Evolutionary conservation across 23 tunicate genomes (phyloP), one percentile per base, ranked within the genome.

Genomic region (Halocynthia roretzi): DNA sequence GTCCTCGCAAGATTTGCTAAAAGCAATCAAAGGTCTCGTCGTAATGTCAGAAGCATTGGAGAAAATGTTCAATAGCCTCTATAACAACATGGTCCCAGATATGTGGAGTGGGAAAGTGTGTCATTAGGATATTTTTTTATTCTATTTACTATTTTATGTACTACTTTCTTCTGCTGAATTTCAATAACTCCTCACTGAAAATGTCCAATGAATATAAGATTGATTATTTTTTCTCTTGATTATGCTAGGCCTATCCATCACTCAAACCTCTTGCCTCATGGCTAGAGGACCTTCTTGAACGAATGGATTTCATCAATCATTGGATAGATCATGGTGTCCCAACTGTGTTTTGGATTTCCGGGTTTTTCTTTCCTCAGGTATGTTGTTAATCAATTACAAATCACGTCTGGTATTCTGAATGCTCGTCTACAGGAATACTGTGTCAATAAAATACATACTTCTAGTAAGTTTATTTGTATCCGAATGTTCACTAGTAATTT

Each of bases 1-100:
- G 69, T 84, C 99, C 4, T 92, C 91, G 2, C 83, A 79, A 82
- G 91, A 89, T 56, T 65, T 96, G 62, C 71, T 90, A 8, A 96
- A 90, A 77, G 99, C 99, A 17, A 96, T 96, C 86, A 96, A 96
- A 77, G 99, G 99, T 62, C 77, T 96, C 22, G 99, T 96, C 51
- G 99, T 96, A 0, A 96, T 96, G 99, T 96, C 99, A 31, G 99
- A 96, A 53, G 65, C 96, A 11, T 70, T 96, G 52, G 99, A 96
- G 54, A 96, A 77, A 62, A 96, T 96, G 99, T 96, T 96, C 84
- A 90, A 89, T 71, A 82, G 88, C 69, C 76, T 96, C 12, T 89
- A 76, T 89, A 92, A 85, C 81, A 96, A 96, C 75, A 84, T 87
- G 56, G 99, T 96, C 5, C 99, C 99, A 10, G 66, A 55, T 2